phyloP scores from a whole-genome alignment of 2,113 vertebrate species.

The Rhizomys pruinosus region DNA sequence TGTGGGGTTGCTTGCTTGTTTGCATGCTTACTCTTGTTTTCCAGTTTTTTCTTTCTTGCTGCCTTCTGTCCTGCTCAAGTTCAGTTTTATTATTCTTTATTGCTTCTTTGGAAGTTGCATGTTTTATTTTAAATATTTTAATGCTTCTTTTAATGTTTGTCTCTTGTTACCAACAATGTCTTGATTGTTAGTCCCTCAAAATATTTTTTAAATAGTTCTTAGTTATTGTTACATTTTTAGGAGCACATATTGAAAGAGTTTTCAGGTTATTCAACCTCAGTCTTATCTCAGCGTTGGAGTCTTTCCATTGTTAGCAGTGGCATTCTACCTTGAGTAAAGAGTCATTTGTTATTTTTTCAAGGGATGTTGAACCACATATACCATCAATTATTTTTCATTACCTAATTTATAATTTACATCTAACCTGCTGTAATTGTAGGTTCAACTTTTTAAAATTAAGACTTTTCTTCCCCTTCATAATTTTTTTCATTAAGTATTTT shows the following conservation, averaged over 20 bases:
- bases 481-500: constrained; percentile 29
- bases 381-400: too few species aligned
- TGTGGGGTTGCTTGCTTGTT: neutral
- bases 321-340: neutral
- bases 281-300: too few species aligned
- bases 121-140: neutral
- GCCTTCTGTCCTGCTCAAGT: neutral
- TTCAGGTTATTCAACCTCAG: too few species aligned
- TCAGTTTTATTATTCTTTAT: neutral
- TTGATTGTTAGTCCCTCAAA: too few species aligned
- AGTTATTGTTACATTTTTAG: too few species aligned
- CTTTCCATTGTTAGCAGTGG: too few species aligned
- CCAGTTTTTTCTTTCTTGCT: neutral
- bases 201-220: too few species aligned
- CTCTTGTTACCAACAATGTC: too few species aligned
- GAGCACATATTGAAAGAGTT: too few species aligned
- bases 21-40: neutral
- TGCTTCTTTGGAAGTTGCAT: constrained; percentile 24
- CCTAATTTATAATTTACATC: neutral
- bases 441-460: neutral
- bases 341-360: neutral
- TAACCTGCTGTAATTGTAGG: neutral
- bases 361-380: neutral
- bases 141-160: neutral
- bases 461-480: neutral